Evolutionary conservation across 2,113 vertebrate genomes (phyloP).

Genomic region (Mesoclemmys tuberculata): DNA sequence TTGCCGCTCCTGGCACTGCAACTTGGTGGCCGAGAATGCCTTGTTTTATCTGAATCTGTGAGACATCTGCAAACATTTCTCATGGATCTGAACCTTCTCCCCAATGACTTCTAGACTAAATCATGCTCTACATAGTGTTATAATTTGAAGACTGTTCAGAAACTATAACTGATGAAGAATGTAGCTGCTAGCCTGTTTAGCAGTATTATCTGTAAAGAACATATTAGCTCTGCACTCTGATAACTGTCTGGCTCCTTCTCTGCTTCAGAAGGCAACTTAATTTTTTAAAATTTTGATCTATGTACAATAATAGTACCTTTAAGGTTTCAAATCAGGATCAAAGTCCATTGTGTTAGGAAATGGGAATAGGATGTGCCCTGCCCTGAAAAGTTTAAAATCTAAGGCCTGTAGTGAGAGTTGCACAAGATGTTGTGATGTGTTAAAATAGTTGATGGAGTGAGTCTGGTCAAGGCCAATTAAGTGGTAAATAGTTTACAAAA

Average conservation of each 20-base stretch:
- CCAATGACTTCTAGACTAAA: neutral
- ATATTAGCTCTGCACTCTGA: accelerated
- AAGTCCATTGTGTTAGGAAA: accelerated
- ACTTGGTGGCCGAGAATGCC: neutral
- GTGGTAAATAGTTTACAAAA: no score
- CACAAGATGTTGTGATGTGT: no score
- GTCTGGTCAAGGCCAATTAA: no score
- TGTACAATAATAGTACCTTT: accelerated
- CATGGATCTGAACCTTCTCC: neutral
- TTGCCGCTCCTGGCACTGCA: neutral
- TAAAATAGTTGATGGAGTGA: no score
- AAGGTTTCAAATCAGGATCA: neutral
- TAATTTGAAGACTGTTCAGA: neutral
- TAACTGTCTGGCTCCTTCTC: neutral
- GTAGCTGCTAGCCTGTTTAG: neutral
- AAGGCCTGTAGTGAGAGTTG: no score
- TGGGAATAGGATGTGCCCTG: neutral
- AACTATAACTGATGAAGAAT: neutral
- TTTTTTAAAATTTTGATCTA: neutral
- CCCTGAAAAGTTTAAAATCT: neutral
- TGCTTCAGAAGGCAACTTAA: neutral
- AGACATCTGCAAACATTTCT: neutral
- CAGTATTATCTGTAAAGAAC: neutral
- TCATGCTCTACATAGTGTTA: neutral
- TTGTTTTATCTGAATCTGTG: neutral